A percentile compares a stretch with the other conserved stretches of the same genome.
Conservation (phyloP, 2,113 vertebrate species). For the Charadrius vociferus region DNA sequence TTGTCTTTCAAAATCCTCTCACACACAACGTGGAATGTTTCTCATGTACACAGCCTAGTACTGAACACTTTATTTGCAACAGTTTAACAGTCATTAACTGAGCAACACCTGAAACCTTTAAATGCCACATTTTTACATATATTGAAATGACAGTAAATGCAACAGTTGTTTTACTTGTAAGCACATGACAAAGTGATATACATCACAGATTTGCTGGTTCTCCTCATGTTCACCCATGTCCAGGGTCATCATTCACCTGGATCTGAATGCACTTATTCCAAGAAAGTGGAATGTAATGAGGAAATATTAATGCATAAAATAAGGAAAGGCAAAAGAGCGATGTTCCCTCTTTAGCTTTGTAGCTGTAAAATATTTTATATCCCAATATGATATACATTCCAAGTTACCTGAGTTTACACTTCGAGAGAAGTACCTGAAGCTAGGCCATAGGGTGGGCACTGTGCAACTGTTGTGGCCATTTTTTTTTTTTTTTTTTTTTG, state of each 20-base stretch:
- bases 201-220: constrained; percentile 78
- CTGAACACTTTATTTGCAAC: constrained; percentile 69
- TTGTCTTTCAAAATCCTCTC: constrained; percentile 63
- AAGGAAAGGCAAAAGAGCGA: constrained; percentile 86
- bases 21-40: constrained; percentile 75
- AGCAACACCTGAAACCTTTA: constrained; percentile 81
- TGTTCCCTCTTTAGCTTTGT: constrained; percentile 79
- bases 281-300: constrained; percentile 84
- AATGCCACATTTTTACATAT: constrained; percentile 74
- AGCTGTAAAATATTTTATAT: constrained; percentile 79
- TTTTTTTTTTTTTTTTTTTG: constrained; percentile 72
- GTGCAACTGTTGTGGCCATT: constrained; percentile 83
- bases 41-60: constrained; percentile 72
- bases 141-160: constrained; percentile 75
- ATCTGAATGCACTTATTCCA: constrained; percentile 77
- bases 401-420: constrained; percentile 97
- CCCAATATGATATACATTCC: constrained; percentile 89
- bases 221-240: constrained; percentile 76
- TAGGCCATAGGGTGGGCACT: constrained; percentile 82
- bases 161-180: constrained; percentile 73
- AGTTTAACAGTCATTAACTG: constrained; percentile 78
- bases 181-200: constrained; percentile 71
- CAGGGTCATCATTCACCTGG: constrained; percentile 63
- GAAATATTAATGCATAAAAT: constrained; percentile 79
- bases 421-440: constrained; percentile 93